phyloP scores from a whole-genome alignment of 2,113 vertebrate species.

The Eptesicus fuscus region DNA sequence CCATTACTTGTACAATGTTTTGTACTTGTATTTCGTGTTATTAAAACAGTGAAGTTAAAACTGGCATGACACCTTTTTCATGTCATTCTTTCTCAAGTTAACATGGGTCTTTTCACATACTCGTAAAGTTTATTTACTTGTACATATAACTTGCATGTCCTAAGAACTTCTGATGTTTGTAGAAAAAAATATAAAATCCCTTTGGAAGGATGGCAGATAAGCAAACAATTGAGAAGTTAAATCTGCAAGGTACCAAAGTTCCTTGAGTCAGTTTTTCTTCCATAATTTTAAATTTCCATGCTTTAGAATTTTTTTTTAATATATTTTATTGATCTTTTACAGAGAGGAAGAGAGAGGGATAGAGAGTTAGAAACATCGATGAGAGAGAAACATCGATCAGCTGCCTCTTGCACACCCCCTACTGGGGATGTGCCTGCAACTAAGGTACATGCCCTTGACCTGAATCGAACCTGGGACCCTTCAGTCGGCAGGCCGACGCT shows the following conservation, averaged over 20 bases:
- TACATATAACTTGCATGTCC: not conserved
- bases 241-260: slow-evolving; percentile 8
- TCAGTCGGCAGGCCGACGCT: too few species aligned
- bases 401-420: too few species aligned
- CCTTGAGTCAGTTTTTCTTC: slow-evolving; percentile 41
- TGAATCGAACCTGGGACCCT: too few species aligned
- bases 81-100: slow-evolving; percentile 58
- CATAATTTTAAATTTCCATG: not conserved
- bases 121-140: slow-evolving; percentile 35
- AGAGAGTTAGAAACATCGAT: too few species aligned
- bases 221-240: slow-evolving; percentile 8
- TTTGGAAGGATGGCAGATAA: slow-evolving; percentile 9
- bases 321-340: too few species aligned
- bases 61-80: slow-evolving; percentile 68
- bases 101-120: not conserved
- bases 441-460: too few species aligned
- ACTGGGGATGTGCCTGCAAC: too few species aligned
- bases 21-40: slow-evolving; percentile 85
- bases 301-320: slow-evolving; percentile 50
- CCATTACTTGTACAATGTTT: slow-evolving; percentile 80
- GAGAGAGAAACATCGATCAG: too few species aligned
- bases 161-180: not conserved
- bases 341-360: too few species aligned
- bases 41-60: slow-evolving; percentile 81
- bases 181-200: not conserved